Percentiles rank a stretch among this genome's conserved stretches.
These are phyloP conservation scores for Hesperophylax magnus DNA, from an alignment of 1,140 invertebrate species.

Conservation along the genomic window DNA sequence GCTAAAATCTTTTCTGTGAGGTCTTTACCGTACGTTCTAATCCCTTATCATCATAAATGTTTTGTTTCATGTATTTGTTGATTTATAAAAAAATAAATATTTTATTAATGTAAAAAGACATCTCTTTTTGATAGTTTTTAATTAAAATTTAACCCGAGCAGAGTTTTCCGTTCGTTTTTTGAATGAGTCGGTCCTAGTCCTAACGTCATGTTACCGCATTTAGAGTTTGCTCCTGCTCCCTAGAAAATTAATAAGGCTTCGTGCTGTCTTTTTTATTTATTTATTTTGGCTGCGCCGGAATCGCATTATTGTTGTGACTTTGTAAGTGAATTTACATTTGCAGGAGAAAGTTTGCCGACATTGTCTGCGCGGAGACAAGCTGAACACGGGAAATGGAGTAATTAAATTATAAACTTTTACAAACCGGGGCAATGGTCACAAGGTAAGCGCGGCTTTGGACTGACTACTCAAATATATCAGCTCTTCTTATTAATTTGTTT, in stretches of 20 bases:
- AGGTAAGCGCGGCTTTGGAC: background rate
- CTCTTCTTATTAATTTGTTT: background rate
- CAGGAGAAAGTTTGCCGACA: conserved; percentile 49
- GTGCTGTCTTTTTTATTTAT: conserved; percentile 40
- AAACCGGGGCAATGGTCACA: conserved; percentile 3
- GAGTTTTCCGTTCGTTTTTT: background rate
- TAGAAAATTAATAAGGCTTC: conserved; percentile 54
- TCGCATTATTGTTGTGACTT: conserved; percentile 54
- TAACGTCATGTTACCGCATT: conserved; percentile 26
- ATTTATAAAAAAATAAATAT: no score
- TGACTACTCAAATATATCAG: background rate
- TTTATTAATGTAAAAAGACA: background rate
- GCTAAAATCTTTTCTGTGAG: no score
- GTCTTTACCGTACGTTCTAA: no score
- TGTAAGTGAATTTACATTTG: conserved; percentile 56
- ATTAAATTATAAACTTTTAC: conserved; percentile 38
- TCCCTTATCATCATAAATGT: background rate
- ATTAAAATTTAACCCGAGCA: background rate
- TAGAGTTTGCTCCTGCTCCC: conserved; percentile 8
- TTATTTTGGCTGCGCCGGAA: conserved; percentile 28
- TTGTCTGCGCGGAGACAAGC: conserved; percentile 45
- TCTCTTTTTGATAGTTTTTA: background rate
- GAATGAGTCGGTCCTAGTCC: background rate
- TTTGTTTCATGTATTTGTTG: background rate
- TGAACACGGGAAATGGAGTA: conserved; percentile 22